These are phyloP conservation scores for Xylocopa sonorina DNA, from an alignment of 1,140 invertebrate genomes.

Conservation along the genomic window DNA sequence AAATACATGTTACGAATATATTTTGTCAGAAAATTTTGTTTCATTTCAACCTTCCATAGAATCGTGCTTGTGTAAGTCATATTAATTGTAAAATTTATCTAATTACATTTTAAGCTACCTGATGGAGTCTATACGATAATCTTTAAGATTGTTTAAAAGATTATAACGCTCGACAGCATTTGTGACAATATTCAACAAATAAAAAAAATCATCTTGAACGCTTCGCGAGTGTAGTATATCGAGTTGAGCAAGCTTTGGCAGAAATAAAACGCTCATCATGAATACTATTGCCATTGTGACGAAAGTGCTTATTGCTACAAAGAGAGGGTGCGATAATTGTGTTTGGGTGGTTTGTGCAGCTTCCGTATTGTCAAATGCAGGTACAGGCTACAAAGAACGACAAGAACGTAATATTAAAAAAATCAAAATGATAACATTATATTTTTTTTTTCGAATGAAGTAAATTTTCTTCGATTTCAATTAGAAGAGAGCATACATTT, in stretches of 20 bases:
- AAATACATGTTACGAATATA: slow-evolving; percentile 35
- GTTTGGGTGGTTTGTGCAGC: slow-evolving; percentile 61
- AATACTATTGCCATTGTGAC: slow-evolving; percentile 71
- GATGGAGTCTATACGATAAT: neutral
- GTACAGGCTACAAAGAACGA: slow-evolving; percentile 53
- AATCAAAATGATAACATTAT: neutral
- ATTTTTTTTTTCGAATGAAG: neutral
- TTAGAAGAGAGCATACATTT: neutral
- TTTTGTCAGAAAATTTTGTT: neutral
- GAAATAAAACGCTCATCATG: slow-evolving; percentile 68
- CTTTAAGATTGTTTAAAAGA: slow-evolving; percentile 38
- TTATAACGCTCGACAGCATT: slow-evolving; percentile 66
- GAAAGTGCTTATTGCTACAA: slow-evolving; percentile 71
- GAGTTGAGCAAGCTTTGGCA: slow-evolving; percentile 65
- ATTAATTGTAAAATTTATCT: slow-evolving; percentile 6
- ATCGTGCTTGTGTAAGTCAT: neutral
- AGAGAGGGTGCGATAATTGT: slow-evolving; percentile 67
- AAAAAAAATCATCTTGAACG: slow-evolving; percentile 66
- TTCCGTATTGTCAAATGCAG: slow-evolving; percentile 43
- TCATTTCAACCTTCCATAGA: slow-evolving; percentile 8
- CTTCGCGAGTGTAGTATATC: slow-evolving; percentile 55
- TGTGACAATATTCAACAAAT: slow-evolving; percentile 63
- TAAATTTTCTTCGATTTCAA: neutral
- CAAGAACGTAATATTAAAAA: neutral
- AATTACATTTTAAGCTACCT: slow-evolving; percentile 14